A percentile compares a stretch with the other conserved stretches of the same genome.
These are phyloP conservation scores for Ailuropoda melanoleuca DNA, from an alignment of 2,113 vertebrate species.

Conservation along the genomic window DNA sequence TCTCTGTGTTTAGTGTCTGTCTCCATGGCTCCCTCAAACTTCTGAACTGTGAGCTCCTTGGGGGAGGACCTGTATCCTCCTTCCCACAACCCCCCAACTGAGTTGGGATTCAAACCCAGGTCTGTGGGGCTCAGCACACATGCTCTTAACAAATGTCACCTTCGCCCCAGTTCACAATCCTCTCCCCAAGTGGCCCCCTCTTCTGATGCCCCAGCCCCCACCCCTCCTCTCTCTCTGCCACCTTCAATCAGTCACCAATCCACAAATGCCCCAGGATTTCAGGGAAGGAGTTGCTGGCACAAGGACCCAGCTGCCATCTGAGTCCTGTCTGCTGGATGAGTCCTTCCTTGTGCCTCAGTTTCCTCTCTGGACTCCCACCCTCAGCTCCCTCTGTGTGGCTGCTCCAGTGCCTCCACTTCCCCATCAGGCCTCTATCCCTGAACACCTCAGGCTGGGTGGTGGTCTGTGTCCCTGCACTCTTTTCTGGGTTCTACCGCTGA, in stretches of 20 bases:
- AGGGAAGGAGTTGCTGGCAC: background rate
- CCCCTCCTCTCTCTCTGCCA: background rate
- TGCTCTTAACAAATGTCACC: background rate
- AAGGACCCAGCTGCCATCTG: background rate
- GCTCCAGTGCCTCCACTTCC: background rate
- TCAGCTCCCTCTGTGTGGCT: background rate
- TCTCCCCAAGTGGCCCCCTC: background rate
- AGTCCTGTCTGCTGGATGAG: background rate
- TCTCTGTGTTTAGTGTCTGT: background rate
- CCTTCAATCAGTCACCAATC: background rate
- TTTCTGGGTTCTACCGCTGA: background rate
- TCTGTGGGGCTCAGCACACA: background rate
- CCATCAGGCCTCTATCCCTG: background rate
- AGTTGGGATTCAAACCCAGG: background rate
- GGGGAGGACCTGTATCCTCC: background rate
- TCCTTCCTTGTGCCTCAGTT: background rate
- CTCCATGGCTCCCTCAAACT: background rate
- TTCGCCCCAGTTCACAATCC: too few relatives aligned
- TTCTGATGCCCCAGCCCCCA: rapidly evolving
- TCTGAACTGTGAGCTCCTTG: background rate
- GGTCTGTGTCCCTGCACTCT: background rate
- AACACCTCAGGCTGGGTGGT: background rate
- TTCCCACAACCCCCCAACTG: background rate
- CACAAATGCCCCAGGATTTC: background rate
- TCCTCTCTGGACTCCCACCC: background rate